A percentile compares a stretch with the other conserved stretches of the same genome.
Evolutionary conservation across 2,113 vertebrate genomes (phyloP).

Genomic region (Rhinoptilus africanus): DNA sequence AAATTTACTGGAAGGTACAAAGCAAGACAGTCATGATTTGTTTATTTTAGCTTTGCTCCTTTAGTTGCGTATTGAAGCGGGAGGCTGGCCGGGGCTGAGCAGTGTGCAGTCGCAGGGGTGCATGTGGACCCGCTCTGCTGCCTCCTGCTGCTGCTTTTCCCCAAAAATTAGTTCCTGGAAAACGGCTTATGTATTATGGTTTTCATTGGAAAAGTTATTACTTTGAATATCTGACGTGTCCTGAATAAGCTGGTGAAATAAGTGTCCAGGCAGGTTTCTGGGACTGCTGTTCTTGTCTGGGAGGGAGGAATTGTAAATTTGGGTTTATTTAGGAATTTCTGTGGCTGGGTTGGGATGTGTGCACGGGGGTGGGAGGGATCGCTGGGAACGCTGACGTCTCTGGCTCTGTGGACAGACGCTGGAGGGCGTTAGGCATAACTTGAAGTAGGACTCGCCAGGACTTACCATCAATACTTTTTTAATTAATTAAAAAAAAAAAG

Average conservation of each 20-base stretch:
- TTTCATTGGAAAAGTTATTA: background rate
- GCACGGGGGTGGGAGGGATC: fast-evolving
- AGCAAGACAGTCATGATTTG: background rate
- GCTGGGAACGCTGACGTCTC: background rate
- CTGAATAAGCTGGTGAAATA: background rate
- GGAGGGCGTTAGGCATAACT: background rate
- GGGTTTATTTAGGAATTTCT: background rate
- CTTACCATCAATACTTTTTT: background rate
- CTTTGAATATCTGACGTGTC: background rate
- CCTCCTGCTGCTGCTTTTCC: background rate
- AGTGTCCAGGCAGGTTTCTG: background rate
- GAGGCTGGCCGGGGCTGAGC: background rate
- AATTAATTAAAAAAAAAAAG: background rate
- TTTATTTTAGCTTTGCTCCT: background rate
- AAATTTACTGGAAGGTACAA: slow-evolving; percentile 48
- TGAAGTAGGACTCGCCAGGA: no score
- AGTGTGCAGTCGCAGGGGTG: background rate
- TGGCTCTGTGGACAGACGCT: background rate
- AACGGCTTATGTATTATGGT: fast-evolving
- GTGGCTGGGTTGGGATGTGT: background rate
- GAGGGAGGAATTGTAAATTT: background rate
- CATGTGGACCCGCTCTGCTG: background rate
- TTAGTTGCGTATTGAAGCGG: background rate
- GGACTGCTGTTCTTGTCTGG: background rate
- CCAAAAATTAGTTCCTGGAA: background rate